Evolutionary conservation across 1,140 invertebrate species (phyloP), one percentile per base, ranked within the genome.

Genomic region (Papilio polyxenes): DNA sequence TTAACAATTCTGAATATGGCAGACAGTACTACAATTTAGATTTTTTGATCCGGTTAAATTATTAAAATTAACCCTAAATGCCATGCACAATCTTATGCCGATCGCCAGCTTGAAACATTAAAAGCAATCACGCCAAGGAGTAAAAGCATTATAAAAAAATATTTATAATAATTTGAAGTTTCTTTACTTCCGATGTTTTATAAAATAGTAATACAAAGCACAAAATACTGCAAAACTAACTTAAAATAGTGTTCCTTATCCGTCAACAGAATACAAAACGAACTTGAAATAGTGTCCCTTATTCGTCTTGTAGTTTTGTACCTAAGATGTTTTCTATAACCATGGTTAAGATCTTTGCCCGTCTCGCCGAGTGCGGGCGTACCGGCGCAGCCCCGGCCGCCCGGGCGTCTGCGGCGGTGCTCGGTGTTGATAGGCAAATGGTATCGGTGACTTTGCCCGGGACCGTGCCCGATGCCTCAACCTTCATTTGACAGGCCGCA

Each of bases 361-460:
- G 75, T 53, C 75, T 77, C 75, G 48, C 23, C 23, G 10, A 77
- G 75, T 77, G 75, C 75, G 49, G 3, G 11, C 49, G 75, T 23
- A 77, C 75, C 13, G n/a, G 11, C 44, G 48, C 48, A 23, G 20
- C 23, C 77, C 53, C 77, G 56, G 20, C 77, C 77, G 56, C 77
- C 53, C 77, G 23, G 77, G 75, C 75, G 48, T 79, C 77, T 79
- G 53, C 53, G n/a, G n/a, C 23, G 15, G 31, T 59, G n/a, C 56
- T n/a, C 56, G n/a, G 56, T 40, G 31, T 78, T 23, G 76, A 79
- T 79, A 79, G 51, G 77, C 77, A 79, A 79, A 79, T 79, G 53
- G 51, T 62, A 79, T 79, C 77, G 77, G 77, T 79, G 77, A 79
- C 77, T 79, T 79, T 79, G 77, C 53, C 51, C 75, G 75, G 75